Conservation (phyloP, 1,140 invertebrate species). For the Eriosoma lanigerum region DNA sequence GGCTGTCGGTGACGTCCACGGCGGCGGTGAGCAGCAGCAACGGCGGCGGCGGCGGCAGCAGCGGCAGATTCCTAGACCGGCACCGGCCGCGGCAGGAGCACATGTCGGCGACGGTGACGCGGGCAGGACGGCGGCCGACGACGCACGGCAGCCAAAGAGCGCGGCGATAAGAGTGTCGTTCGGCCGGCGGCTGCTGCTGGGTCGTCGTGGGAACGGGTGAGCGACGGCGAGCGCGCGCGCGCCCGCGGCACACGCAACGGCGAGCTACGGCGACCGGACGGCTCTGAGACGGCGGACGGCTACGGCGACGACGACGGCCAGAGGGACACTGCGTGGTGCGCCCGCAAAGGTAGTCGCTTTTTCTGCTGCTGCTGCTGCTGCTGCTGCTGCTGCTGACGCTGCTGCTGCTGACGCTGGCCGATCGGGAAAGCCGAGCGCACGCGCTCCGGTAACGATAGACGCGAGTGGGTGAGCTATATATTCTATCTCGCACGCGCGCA, state of each 20-base stretch:
- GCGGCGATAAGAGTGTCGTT: background rate
- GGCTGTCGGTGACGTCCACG: background rate
- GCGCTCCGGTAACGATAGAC: background rate
- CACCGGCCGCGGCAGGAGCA: background rate
- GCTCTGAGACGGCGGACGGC: background rate
- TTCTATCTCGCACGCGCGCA: background rate
- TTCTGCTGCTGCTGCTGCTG: background rate
- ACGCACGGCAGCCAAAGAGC: background rate
- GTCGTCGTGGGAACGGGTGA: background rate
- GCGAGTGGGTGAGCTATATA: background rate
- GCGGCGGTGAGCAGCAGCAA: background rate
- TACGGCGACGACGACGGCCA: background rate
- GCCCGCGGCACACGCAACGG: background rate
- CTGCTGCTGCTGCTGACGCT: background rate
- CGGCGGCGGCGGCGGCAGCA: background rate
- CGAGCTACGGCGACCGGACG: background rate
- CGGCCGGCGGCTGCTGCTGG: background rate
- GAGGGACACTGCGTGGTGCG: slow-evolving; percentile 27
- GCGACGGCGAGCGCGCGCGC: background rate
- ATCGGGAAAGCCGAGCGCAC: background rate
- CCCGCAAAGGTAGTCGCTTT: background rate
- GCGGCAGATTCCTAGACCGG: background rate
- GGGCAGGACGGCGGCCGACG: background rate
- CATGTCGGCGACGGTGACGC: background rate
- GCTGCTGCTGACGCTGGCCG: background rate